Evolutionary conservation across 2,888 invertebrate species (phyloP).

Genomic region (Glaucopsyche alexis): DNA sequence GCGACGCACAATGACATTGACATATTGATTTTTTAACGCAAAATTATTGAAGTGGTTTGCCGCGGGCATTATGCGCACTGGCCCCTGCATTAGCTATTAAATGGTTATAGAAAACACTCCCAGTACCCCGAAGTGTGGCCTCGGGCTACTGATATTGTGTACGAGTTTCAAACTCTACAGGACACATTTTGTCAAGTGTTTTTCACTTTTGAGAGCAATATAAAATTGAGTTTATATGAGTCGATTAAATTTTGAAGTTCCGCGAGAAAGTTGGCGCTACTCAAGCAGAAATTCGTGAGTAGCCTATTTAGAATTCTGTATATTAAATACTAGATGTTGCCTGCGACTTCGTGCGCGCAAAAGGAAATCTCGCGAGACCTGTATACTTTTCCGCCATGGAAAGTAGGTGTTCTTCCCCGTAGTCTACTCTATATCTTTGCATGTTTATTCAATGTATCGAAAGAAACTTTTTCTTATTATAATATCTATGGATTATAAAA

Average conservation of each 20-base stretch:
- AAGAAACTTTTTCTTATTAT: too few relatives aligned
- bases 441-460: too few relatives aligned
- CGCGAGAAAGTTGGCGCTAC: background rate
- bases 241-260: background rate
- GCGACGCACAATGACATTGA: conserved; percentile 33
- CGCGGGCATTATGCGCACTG: conserved; percentile 2
- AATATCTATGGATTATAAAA: too few relatives aligned
- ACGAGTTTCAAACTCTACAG: background rate
- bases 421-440: too few relatives aligned
- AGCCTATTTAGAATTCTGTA: background rate
- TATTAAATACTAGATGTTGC: too few relatives aligned
- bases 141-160: conserved; percentile 39
- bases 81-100: conserved; percentile 8
- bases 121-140: conserved; percentile 34
- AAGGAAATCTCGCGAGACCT: too few relatives aligned
- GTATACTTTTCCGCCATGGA: too few relatives aligned
- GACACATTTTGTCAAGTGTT: conserved; percentile 12
- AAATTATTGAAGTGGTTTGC: conserved; percentile 23
- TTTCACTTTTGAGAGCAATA: background rate
- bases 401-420: too few relatives aligned
- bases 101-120: conserved; percentile 23
- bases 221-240: conserved; percentile 1
- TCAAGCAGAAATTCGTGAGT: background rate
- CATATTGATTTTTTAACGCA: conserved; percentile 30
- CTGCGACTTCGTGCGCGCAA: too few relatives aligned